Conservation (phyloP, 2,113 vertebrate genomes). For the Chamaea fasciata region DNA sequence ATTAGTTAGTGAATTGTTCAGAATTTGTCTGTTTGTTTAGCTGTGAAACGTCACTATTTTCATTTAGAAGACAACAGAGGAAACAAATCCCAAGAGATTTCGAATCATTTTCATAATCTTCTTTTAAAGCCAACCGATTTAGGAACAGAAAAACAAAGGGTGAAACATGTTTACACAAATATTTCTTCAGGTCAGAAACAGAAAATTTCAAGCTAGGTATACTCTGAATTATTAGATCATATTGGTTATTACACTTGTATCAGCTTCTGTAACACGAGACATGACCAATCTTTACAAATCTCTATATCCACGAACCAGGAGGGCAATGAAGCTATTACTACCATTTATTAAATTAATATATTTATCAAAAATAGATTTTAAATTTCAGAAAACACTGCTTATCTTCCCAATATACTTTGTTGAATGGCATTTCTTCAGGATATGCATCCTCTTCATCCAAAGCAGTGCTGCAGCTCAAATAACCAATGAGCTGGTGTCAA, state of each 20-base stretch:
- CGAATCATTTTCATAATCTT: neutral
- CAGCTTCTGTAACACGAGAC: neutral
- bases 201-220: neutral
- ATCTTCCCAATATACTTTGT: neutral
- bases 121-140: neutral
- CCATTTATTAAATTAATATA: neutral
- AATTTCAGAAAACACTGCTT: neutral
- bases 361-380: neutral
- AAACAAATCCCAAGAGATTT: conserved; percentile 7
- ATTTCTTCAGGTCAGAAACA: neutral
- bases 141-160: neutral
- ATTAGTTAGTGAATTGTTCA: neutral
- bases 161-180: neutral
- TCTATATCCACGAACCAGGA: neutral
- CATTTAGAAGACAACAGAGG: neutral
- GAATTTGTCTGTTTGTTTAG: neutral
- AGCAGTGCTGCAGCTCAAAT: neutral
- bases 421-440: neutral
- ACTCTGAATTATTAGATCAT: neutral
- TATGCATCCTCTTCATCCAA: neutral
- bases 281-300: neutral
- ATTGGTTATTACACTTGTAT: neutral
- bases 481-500: neutral
- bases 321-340: neutral
- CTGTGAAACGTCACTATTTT: neutral